Evolutionary conservation across 2,113 vertebrate species (phyloP), one percentile per base, ranked within the genome.

Genomic region (Esox niger): DNA sequence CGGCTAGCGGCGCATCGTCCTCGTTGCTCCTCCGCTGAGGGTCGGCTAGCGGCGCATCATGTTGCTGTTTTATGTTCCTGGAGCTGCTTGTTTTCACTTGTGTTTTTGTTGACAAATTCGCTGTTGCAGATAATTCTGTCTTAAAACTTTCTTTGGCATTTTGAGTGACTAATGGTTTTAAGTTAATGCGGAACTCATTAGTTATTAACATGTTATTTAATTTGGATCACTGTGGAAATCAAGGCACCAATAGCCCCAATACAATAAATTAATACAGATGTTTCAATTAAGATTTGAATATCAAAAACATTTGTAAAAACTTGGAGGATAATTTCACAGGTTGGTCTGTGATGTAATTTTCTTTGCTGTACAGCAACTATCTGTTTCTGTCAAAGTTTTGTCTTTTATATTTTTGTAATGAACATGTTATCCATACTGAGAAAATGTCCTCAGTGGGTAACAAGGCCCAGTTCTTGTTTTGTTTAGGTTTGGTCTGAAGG

Each of bases 21-120:
- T 98, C 0, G 96, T 98, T 23, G 96, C 97, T 47, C 96, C 97
- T 5, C 97, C 97, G 0, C 66, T 98, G 75, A 89, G 97, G 81
- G 96, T 98, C 62, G 97, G 96, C 68, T 99, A 84, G 75, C 8
- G 10, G 17, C 0, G 0, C 30, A 47, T 33, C 11, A 20, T 27
- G 52, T 66, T 33, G 65, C n/a, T n/a, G n/a, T n/a, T 9, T 38
- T 38, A 38, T 38, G 35, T 38, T 38, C 35, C 10, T 38, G 35
- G 35, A 38, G 1, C 13, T 38, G n/a, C 47, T 71, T 62, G 62
- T 63, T 31, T 49, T 52, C 23, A 38, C 59, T 30, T 31, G 64
- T 33, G 23, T 58, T 27, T 11, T 47, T 23, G 47, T 23, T 52
- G 47, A 21, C n/a, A 21, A n/a, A 49, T 49, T 49, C n/a, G 20